Evolutionary conservation across 2,797 vertebrate genomes (phyloP).

Genomic region (Dromococcyx pavoninus): DNA sequence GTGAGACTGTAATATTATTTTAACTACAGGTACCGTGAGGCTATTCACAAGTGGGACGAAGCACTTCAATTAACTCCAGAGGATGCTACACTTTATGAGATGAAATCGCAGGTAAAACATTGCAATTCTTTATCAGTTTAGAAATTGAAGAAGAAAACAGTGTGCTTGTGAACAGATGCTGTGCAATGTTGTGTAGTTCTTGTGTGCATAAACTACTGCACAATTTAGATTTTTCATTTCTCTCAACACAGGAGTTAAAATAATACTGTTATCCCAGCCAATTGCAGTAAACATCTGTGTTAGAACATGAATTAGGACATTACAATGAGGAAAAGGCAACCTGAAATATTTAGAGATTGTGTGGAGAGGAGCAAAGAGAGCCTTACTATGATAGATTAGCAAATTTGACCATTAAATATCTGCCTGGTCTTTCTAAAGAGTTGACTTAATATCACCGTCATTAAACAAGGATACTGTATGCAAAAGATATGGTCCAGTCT

Average conservation of each 20-base stretch:
- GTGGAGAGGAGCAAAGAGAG: background rate
- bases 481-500: background rate
- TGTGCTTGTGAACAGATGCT: background rate
- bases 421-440: background rate
- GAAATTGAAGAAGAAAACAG: background rate
- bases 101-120: conserved; percentile 93
- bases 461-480: background rate
- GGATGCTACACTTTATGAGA: conserved; percentile 89
- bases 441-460: background rate
- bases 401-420: background rate
- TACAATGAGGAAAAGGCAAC: background rate
- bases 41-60: conserved; percentile 93
- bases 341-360: background rate
- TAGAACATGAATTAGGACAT: background rate
- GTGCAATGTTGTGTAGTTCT: background rate
- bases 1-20: conserved; percentile 47
- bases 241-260: background rate
- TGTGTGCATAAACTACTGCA: background rate
- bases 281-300: background rate
- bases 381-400: background rate
- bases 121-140: background rate
- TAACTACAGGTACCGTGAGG: conserved; percentile 86
- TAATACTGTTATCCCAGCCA: background rate
- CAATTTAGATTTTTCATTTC: background rate
- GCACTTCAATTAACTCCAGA: conserved; percentile 92